Evolutionary conservation across 1,140 invertebrate genomes (phyloP).

Genomic region (Stegodyphus mimosarum): DNA sequence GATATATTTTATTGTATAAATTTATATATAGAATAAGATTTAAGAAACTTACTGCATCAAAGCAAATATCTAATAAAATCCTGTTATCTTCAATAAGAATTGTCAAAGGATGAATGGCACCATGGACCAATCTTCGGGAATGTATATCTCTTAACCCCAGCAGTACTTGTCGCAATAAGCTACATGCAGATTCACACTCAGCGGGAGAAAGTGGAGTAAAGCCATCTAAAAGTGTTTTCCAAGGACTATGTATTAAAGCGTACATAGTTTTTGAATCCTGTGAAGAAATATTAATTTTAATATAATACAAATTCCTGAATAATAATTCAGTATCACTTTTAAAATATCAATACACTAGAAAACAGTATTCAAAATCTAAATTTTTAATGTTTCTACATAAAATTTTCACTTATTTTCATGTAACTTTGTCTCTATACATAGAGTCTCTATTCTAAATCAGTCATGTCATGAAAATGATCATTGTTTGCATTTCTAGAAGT

Average conservation of each 20-base stretch:
- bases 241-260: not conserved
- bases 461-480: no score
- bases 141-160: constrained; percentile 34
- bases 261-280: constrained; percentile 22
- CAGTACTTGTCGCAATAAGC: constrained; percentile 10
- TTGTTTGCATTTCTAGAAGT: no score
- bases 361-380: no score
- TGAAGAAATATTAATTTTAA: not conserved
- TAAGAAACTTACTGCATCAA: constrained; percentile 26
- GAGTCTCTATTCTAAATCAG: no score
- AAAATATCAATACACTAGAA: no score
- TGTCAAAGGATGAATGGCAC: constrained; percentile 19
- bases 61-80: constrained; percentile 36
- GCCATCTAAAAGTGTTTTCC: not conserved
- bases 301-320: no score
- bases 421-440: no score
- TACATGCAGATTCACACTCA: constrained; percentile 26
- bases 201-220: not conserved
- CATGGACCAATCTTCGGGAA: constrained; percentile 1
- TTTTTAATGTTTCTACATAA: no score
- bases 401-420: no score
- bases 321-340: no score
- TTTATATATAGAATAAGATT: no score
- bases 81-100: constrained; percentile 27
- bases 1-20: no score